Base-by-base conservation (phyloP, 1,140 invertebrate genomes). In the Maniola jurtina region DNA sequence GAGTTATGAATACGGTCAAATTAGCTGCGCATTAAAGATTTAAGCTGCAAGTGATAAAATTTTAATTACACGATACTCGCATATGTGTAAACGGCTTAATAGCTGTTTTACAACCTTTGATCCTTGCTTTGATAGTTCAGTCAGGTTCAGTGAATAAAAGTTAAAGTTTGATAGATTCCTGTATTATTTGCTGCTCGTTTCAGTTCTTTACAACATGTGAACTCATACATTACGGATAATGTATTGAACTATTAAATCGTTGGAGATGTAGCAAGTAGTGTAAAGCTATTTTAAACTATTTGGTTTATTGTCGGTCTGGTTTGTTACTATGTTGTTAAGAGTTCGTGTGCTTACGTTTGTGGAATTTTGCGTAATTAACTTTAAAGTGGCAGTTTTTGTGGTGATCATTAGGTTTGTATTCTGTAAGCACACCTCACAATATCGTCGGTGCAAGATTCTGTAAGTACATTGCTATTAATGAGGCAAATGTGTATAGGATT, bases 331-430 rank as follows among this genome's bases (percentile, higher is more conserved):
- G 85, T 88, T 86, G 83, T 76, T 40, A 62, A 85, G 83, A 87
- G 83, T 80, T n/a, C 72, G 76, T 69, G 74, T 64, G 61, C 50
- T 48, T 64, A 8, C 68, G 68, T 80, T 76, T 86, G 81, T 75
- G 88, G 84, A 90, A 90, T 90, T 83, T 90, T 83, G 77, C 84
- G 79, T 86, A 80, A 90, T 90, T 90, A 88, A 80, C 68, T 77
- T 71, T 71, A 71, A 74, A 81, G 77, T 82, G 79, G 81, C 77
- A 84, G 76, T 87, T 89, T 88, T 84, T 84, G 78, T 81, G 33
- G 38, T 58, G 71, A 82, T 81, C 79, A 86, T 80, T 80, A 81
- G 73, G 70, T 67, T 25, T 62, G 65, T 67, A 67, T 67, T 67
- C 52, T 67, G 60, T 50, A 66, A 59, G 40, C 54, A 13, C 38